phyloP scores from a whole-genome alignment of 2,797 vertebrate species.

The Xiphorhynchus erythropygius region DNA sequence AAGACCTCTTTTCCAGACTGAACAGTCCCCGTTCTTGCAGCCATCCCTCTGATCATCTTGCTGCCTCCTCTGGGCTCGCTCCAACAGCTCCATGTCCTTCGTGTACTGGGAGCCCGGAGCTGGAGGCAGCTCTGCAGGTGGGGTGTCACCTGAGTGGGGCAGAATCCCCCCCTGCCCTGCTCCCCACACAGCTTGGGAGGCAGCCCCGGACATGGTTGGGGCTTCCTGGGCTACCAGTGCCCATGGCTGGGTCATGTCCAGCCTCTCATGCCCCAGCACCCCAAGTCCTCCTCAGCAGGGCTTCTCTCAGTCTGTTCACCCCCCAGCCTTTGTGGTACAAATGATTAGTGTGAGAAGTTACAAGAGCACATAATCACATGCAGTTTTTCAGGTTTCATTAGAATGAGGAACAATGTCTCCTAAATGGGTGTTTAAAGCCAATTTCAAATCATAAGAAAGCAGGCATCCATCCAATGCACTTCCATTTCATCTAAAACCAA shows the following conservation, averaged over 20 bases:
- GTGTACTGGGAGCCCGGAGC: neutral
- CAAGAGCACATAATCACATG: neutral
- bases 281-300: too few relatives aligned
- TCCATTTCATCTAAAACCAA: neutral
- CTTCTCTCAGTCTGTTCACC: neutral
- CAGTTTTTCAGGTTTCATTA: neutral
- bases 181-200: accelerated
- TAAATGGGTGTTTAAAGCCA: neutral
- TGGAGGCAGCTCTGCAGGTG: neutral
- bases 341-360: neutral
- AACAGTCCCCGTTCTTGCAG: neutral
- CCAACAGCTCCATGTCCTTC: neutral
- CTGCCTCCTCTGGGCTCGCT: neutral
- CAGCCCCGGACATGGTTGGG: neutral
- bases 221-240: neutral
- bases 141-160: neutral
- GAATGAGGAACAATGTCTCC: neutral
- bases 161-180: neutral
- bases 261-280: neutral
- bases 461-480: neutral
- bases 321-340: neutral
- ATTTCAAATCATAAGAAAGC: neutral
- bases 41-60: too few relatives aligned
- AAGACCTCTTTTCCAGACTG: neutral
- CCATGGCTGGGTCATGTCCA: neutral